Evolutionary conservation across 1,140 invertebrate genomes (phyloP).

Genomic region (Drosophila nannoptera): DNA sequence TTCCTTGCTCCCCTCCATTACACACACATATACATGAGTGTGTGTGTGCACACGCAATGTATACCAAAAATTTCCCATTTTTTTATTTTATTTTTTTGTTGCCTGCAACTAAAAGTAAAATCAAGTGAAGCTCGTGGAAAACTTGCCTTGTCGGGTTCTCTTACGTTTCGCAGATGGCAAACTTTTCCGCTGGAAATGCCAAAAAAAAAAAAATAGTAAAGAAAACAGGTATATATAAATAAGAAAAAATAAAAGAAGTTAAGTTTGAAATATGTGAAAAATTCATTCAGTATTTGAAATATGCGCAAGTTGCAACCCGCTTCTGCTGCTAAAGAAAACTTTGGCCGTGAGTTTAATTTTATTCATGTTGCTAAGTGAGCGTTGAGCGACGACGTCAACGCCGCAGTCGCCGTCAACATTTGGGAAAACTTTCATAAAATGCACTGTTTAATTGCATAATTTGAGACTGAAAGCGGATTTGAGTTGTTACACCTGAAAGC

Average conservation of each 20-base stretch:
- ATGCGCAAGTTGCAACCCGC: slow-evolving; percentile 59
- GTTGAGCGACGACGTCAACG: slow-evolving; percentile 50
- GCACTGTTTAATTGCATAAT: slow-evolving; percentile 76
- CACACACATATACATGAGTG: not conserved
- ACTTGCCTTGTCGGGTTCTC: slow-evolving; percentile 3
- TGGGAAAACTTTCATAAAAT: slow-evolving; percentile 58
- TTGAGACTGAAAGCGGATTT: slow-evolving; percentile 60
- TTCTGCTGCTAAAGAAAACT: slow-evolving; percentile 60
- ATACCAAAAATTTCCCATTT: not conserved
- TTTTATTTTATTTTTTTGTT: slow-evolving; percentile 12
- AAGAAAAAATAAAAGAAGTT: slow-evolving; percentile 41
- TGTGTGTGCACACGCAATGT: slow-evolving; percentile 2
- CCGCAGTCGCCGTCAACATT: slow-evolving; percentile 4
- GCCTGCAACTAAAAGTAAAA: slow-evolving; percentile 71
- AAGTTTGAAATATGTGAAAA: slow-evolving; percentile 70
- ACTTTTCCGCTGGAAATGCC: slow-evolving; percentile 21
- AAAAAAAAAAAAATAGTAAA: slow-evolving; percentile 17
- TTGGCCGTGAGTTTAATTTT: slow-evolving; percentile 72
- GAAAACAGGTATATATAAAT: slow-evolving; percentile 1
- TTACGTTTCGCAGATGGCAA: slow-evolving; percentile 9
- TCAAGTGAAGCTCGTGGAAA: slow-evolving; percentile 50
- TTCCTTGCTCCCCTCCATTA: slow-evolving; percentile 44
- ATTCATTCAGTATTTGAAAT: slow-evolving; percentile 65
- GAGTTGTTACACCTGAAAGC: slow-evolving; percentile 40
- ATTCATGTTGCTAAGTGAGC: slow-evolving; percentile 74